phyloP scores from a whole-genome alignment of 2,888 invertebrate genomes.

The Cosmopolites sordidus region DNA sequence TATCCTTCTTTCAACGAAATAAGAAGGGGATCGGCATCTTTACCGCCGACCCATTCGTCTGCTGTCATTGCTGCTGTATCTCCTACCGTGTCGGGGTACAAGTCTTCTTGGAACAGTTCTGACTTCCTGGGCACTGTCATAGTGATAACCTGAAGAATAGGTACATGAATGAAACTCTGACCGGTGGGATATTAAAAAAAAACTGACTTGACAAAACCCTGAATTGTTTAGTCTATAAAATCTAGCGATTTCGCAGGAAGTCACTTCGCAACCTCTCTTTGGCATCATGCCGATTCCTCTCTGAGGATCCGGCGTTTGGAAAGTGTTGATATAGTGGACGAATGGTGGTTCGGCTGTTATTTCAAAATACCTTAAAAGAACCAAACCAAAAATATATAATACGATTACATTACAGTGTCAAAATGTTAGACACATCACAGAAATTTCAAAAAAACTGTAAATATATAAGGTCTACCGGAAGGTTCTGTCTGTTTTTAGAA shows the following conservation, averaged over 20 bases:
- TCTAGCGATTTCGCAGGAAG: slow-evolving; percentile 89
- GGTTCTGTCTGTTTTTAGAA: too few species aligned
- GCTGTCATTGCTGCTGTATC: slow-evolving; percentile 85
- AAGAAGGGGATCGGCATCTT: slow-evolving; percentile 84
- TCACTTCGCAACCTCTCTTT: slow-evolving; percentile 93
- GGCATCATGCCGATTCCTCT: slow-evolving; percentile 97
- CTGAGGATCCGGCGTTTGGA: slow-evolving; percentile 96
- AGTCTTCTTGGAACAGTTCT: slow-evolving; percentile 94
- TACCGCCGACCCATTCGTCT: slow-evolving; percentile 88
- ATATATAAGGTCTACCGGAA: too few species aligned
- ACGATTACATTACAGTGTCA: too few species aligned
- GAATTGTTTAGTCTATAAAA: slow-evolving; percentile 95
- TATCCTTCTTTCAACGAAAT: slow-evolving; percentile 85
- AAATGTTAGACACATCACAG: too few species aligned
- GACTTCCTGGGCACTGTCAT: slow-evolving; percentile 98
- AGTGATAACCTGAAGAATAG: slow-evolving; percentile 64
- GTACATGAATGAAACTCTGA: too few species aligned
- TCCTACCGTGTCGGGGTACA: slow-evolving; percentile 92
- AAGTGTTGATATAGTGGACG: slow-evolving; percentile 95
- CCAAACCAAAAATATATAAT: too few species aligned
- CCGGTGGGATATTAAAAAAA: not conserved
- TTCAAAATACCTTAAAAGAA: slow-evolving; percentile 53
- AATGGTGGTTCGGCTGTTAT: slow-evolving; percentile 91
- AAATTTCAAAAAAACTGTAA: too few species aligned
- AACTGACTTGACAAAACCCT: slow-evolving; percentile 77